These are phyloP conservation scores for Platycheirus rosarum DNA, from an alignment of 2,888 invertebrate species.

Conservation along the genomic window DNA sequence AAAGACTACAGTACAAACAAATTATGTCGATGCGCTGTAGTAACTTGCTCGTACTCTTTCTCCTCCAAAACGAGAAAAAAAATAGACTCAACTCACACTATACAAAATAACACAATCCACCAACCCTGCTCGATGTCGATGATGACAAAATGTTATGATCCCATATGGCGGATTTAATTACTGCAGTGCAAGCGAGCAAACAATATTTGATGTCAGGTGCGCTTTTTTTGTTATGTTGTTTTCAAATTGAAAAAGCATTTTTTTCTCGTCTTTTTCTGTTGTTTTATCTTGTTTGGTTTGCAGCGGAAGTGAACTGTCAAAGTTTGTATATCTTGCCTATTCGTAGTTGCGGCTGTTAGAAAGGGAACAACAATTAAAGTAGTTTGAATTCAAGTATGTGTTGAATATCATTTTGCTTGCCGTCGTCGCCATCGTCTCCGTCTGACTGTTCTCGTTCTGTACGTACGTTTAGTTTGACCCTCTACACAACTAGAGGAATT, in stretches of 20 bases:
- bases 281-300: conserved; percentile 74
- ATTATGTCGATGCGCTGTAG: conserved; percentile 53
- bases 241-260: conserved; percentile 69
- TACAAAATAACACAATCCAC: conserved; percentile 41
- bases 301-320: conserved; percentile 74
- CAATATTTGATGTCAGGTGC: conserved; percentile 68
- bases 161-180: conserved; percentile 58
- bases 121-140: conserved; percentile 65
- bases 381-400: conserved; percentile 50
- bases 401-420: conserved; percentile 70
- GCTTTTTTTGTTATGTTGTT: conserved; percentile 74
- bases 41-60: conserved; percentile 48
- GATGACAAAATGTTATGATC: conserved; percentile 42
- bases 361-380: conserved; percentile 39
- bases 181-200: conserved; percentile 57
- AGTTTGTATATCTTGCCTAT: conserved; percentile 60
- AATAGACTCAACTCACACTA: conserved; percentile 9
- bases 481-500: conserved; percentile 54
- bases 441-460: conserved; percentile 34
- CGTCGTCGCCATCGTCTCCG: conserved; percentile 47
- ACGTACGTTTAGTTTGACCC: conserved; percentile 57
- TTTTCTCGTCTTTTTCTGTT: conserved; percentile 67
- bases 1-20: background rate
- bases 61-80: conserved; percentile 27
- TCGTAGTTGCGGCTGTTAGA: conserved; percentile 44